These are phyloP conservation scores for Gallinago jamesoni DNA, from an alignment of 2,113 vertebrate genomes.

Conservation along the genomic window DNA sequence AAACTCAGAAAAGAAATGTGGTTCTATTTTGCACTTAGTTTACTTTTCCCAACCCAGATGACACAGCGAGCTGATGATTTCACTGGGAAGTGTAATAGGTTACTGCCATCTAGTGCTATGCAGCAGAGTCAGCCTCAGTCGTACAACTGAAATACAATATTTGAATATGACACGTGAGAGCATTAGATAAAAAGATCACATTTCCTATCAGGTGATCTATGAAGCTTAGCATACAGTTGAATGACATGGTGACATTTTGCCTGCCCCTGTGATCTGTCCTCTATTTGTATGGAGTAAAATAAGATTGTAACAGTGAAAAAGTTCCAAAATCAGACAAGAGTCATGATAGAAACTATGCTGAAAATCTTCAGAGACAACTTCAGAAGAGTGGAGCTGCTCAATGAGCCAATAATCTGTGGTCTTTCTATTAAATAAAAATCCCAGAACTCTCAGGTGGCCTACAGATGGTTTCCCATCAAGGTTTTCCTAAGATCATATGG, in stretches of 20 bases:
- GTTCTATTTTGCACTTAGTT: neutral
- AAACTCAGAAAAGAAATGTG: neutral
- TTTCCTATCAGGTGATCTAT: neutral
- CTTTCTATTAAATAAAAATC: neutral
- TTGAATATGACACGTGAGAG: accelerated
- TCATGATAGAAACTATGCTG: neutral
- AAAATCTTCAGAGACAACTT: neutral
- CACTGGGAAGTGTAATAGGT: neutral
- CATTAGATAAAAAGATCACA: neutral
- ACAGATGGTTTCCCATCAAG: slow-evolving; percentile 3
- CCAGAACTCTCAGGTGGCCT: neutral
- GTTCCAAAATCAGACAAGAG: neutral
- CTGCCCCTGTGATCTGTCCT: neutral
- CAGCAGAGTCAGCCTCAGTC: neutral
- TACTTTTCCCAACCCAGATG: neutral
- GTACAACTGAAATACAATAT: accelerated
- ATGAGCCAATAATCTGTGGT: neutral
- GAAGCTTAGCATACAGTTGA: neutral
- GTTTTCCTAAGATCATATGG: neutral
- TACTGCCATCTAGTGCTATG: slow-evolving; percentile 62
- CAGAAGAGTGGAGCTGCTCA: neutral
- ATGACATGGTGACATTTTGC: neutral
- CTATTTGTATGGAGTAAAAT: neutral
- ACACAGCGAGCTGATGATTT: neutral
- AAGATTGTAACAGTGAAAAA: neutral